phyloP scores from a whole-genome alignment of 2,797 vertebrate species.

The Smutsia temminckii region DNA sequence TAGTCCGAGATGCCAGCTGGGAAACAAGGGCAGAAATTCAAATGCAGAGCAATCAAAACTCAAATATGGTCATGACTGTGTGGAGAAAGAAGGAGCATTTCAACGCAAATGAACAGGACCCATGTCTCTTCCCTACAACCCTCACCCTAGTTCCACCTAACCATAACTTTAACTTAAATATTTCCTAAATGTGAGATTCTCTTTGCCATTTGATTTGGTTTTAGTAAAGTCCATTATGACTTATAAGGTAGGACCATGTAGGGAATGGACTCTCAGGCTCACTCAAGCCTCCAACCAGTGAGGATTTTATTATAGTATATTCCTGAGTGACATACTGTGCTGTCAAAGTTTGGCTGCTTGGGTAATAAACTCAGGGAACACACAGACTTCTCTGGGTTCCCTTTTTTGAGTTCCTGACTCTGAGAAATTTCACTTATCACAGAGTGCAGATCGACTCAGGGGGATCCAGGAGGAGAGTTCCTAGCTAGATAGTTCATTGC shows the following conservation, averaged over 20 bases:
- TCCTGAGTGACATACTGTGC: background rate
- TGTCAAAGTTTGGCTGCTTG: constrained; percentile 22
- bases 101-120: background rate
- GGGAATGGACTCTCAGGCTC: background rate
- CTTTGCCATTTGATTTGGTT: constrained; percentile 5
- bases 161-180: background rate
- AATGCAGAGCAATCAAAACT: background rate
- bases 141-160: background rate
- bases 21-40: background rate
- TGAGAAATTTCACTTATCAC: background rate
- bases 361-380: constrained; percentile 7
- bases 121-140: background rate
- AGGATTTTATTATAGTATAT: background rate
- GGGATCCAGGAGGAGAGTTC: background rate
- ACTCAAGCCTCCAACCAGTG: background rate
- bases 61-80: background rate
- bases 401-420: background rate
- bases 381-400: background rate
- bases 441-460: background rate
- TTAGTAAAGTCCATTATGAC: background rate
- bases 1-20: constrained; percentile 4
- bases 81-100: background rate
- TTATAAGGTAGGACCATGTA: background rate
- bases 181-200: background rate
- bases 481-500: background rate